A percentile compares a stretch with the other conserved stretches of the same genome.
Evolutionary conservation across 2,113 vertebrate species (phyloP).

Genomic region (Malurus cyaneus): DNA sequence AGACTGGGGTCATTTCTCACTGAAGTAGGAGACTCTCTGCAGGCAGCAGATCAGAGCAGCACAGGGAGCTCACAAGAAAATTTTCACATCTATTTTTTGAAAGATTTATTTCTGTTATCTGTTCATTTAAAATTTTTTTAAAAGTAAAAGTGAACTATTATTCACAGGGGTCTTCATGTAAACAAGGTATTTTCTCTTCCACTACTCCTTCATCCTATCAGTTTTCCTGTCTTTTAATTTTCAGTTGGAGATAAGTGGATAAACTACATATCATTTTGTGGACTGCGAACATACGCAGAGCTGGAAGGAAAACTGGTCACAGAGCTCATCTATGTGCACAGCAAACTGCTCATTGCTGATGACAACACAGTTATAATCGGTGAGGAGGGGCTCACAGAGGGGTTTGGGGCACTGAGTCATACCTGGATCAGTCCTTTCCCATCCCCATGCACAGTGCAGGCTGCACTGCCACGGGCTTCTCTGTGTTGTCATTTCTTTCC

Average conservation of each 20-base stretch:
- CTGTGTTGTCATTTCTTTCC: not conserved
- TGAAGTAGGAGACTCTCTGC: not conserved
- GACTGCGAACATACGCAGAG: slow-evolving; percentile 90
- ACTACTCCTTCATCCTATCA: not conserved
- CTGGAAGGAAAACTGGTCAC: slow-evolving; percentile 89
- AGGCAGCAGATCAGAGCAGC: not conserved
- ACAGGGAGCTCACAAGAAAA: not conserved
- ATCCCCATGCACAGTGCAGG: not conserved
- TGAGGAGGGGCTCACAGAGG: slow-evolving; percentile 66
- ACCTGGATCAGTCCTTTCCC: not conserved
- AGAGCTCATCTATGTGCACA: slow-evolving; percentile 97
- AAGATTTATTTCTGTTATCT: not conserved
- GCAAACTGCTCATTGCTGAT: slow-evolving; percentile 94
- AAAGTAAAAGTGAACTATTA: not conserved
- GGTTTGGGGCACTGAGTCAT: fast-evolving
- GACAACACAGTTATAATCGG: slow-evolving; percentile 96
- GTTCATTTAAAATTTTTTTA: not conserved
- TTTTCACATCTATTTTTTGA: not conserved
- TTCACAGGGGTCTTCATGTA: not conserved
- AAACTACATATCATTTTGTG: slow-evolving; percentile 93
- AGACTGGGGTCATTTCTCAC: not conserved
- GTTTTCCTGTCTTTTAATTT: slow-evolving; percentile 8
- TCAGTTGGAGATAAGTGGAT: slow-evolving; percentile 95
- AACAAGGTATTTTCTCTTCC: not conserved
- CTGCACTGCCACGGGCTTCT: not conserved